Conservation (phyloP, 2,797 vertebrate genomes). For the Centropyge bicolor region DNA sequence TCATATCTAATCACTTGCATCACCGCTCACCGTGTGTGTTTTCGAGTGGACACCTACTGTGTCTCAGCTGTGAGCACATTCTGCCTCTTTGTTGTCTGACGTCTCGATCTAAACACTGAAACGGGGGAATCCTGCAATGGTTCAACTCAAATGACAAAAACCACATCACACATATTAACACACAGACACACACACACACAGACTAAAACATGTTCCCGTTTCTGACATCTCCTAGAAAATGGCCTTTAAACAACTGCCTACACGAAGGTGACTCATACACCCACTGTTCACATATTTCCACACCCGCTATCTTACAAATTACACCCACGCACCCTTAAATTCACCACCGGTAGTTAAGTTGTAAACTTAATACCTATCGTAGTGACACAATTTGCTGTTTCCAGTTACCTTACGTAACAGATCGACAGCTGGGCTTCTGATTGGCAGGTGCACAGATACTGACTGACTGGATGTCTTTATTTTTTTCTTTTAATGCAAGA, state of each 20-base stretch:
- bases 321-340: constrained; percentile 56
- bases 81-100: constrained; percentile 34
- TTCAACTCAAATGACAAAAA: constrained; percentile 44
- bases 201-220: constrained; percentile 54
- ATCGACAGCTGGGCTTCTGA: neutral
- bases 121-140: constrained; percentile 50
- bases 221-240: constrained; percentile 68
- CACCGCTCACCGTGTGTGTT: neutral
- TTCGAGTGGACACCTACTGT: constrained; percentile 24
- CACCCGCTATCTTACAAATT: constrained; percentile 64
- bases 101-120: constrained; percentile 36
- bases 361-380: constrained; percentile 35
- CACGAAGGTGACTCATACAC: constrained; percentile 74
- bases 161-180: constrained; percentile 38
- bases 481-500: neutral
- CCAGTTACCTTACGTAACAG: constrained; percentile 12
- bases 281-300: constrained; percentile 71
- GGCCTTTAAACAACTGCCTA: constrained; percentile 77
- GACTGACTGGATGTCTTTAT: neutral
- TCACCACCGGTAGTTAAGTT: constrained; percentile 44
- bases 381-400: constrained; percentile 24
- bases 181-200: constrained; percentile 10
- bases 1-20: neutral
- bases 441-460: neutral
- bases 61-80: constrained; percentile 7